Base-by-base conservation (phyloP, 2,113 vertebrate species). In the Emydura subglobosa region DNA sequence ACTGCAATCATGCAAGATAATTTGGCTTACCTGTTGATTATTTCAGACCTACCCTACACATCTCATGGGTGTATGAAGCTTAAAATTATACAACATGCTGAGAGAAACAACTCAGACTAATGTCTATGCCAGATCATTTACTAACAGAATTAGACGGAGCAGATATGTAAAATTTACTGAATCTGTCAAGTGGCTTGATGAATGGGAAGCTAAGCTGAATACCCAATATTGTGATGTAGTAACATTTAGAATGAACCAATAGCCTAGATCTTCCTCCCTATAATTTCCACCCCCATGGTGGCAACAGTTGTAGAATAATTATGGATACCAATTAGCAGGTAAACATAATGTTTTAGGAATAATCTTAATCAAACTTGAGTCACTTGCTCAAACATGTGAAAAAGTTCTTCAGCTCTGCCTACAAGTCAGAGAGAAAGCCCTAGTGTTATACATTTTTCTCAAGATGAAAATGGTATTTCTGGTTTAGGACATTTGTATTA, bases 81-180 rank as follows among this genome's bases (percentile, higher is more conserved):
- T 85, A n/a, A 95, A 87, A 50, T 92, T 93, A 83, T 92, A 87
- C 65, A 90, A 55, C 34, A 39, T 57, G 10, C 44, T 84, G 2
- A 79, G 79, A 92, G 17, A 42, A 93, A 82, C 11, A 74, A 44
- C 25, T 79, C 88, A 7, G 25, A 29, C 50, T 82, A 89, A 85
- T 85, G 55, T 7, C 85, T 86, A 76, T 86, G 85, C 24, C 21
- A 88, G 34, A 65, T 83, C 7, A 21, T 22, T 81, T 81, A 24
- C 12, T 57, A 61, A 79, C 42, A 79, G 27, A 89, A 85, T 83
- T 94, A 82, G 51, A 57, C 86, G 12, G 44, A 91, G 7, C 80
- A 85, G 42, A 92, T 90, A 31, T 79, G 59, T 7, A 31, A 54
- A 81, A 72, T 79, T 86, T 6, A 27, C 65, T 34, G 12, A 27